Evolutionary conservation across 2,888 invertebrate genomes (phyloP).

Genomic region (Athripsodes cinereus): DNA sequence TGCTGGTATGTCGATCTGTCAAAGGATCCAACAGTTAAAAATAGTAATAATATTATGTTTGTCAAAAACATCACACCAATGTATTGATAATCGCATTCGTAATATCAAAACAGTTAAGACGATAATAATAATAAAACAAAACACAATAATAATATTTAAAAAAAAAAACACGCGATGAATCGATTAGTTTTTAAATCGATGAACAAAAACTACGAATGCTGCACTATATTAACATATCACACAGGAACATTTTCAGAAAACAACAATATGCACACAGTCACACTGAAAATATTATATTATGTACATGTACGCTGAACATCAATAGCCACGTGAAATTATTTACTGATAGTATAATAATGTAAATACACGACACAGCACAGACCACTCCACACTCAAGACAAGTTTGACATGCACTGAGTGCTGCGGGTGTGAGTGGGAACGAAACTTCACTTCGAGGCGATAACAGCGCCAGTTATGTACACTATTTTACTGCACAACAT

Average conservation of each 20-base stretch:
- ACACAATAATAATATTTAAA: not conserved
- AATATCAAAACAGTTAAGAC: not conserved
- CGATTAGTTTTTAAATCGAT: no score
- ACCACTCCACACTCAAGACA: not conserved
- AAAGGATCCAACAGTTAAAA: not conserved
- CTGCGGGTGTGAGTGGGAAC: not conserved
- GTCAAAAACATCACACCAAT: not conserved
- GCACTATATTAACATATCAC: not conserved
- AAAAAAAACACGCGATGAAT: not conserved
- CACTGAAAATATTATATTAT: not conserved
- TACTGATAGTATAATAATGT: not conserved
- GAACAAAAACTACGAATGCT: no score
- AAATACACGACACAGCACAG: not conserved
- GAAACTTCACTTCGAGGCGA: not conserved
- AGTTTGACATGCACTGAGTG: not conserved
- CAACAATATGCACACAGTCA: not conserved
- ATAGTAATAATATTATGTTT: not conserved
- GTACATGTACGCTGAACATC: not conserved
- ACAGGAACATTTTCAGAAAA: not conserved
- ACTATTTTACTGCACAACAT: not conserved
- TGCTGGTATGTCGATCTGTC: not conserved
- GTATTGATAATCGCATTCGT: no score
- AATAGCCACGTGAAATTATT: not conserved
- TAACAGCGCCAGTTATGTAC: not conserved
- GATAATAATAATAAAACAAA: not conserved